Evolutionary conservation across 2,888 invertebrate genomes (phyloP).

Genomic region (Zygogramma bicolorata): DNA sequence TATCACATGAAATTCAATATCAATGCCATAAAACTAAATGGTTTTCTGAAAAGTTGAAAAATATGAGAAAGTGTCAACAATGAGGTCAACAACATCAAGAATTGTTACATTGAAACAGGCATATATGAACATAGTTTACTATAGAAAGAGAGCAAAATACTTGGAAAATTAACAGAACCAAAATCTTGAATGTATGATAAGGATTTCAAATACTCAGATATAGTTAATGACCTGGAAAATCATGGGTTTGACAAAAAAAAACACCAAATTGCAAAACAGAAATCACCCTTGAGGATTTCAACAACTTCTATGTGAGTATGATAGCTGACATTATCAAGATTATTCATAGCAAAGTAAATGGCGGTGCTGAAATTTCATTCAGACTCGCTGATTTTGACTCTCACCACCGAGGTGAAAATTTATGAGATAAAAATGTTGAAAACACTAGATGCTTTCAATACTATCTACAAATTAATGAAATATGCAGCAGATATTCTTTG

Average conservation of each 20-base stretch:
- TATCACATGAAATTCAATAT: too few relatives aligned
- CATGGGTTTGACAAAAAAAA: background rate
- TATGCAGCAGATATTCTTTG: background rate
- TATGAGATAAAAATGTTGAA: background rate
- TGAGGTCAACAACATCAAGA: too few relatives aligned
- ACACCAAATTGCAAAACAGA: background rate
- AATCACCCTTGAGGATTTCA: background rate
- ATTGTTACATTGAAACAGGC: background rate
- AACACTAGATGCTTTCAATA: background rate
- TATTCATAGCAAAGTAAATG: background rate
- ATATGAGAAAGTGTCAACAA: too few relatives aligned
- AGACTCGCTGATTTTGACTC: background rate
- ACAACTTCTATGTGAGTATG: background rate
- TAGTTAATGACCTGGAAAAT: background rate
- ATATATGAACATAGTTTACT: background rate
- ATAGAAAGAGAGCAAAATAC: background rate
- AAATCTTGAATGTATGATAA: background rate
- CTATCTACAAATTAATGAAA: background rate
- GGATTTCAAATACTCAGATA: background rate
- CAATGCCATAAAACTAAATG: too few relatives aligned
- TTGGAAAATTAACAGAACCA: background rate
- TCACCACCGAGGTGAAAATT: background rate
- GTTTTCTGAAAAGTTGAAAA: too few relatives aligned
- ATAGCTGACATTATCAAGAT: background rate
- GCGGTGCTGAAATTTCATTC: background rate